phyloP scores from a whole-genome alignment of 2,797 vertebrate genomes.

The Carapus acus region DNA sequence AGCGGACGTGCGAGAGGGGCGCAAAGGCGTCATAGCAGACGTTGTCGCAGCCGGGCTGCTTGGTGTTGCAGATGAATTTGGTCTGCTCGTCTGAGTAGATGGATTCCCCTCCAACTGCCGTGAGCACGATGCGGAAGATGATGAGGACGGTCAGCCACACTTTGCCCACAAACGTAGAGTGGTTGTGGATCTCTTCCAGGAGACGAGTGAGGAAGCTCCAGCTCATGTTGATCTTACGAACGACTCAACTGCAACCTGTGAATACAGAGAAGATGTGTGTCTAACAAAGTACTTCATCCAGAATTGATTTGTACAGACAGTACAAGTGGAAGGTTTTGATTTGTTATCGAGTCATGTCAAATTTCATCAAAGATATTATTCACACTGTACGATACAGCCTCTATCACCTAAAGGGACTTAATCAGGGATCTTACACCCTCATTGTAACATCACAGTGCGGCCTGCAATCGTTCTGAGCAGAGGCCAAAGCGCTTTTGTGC shows the following conservation, averaged over 20 bases:
- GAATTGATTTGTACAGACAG: too few relatives aligned
- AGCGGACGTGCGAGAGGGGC: slow-evolving; percentile 92
- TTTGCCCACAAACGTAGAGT: slow-evolving; percentile 99
- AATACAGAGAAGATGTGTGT: slow-evolving; percentile 17
- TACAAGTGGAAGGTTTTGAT: too few relatives aligned
- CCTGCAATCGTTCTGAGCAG: slow-evolving; percentile 21
- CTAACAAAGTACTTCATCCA: not conserved
- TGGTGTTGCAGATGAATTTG: slow-evolving; percentile 97
- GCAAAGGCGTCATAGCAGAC: slow-evolving; percentile 97
- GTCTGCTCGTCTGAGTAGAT: slow-evolving; percentile 98
- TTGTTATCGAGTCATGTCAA: too few relatives aligned
- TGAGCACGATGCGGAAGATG: slow-evolving; percentile 96
- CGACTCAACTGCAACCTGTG: slow-evolving; percentile 81
- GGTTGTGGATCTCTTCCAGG: slow-evolving; percentile 99
- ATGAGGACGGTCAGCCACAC: slow-evolving; percentile 98
- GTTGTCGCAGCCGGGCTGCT: slow-evolving; percentile 97
- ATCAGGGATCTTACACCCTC: slow-evolving; percentile 28
- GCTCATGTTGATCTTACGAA: slow-evolving; percentile 94
- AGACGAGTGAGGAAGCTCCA: slow-evolving; percentile 99
- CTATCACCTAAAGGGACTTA: too few relatives aligned
- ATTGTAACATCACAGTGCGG: slow-evolving; percentile 18
- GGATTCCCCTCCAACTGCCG: slow-evolving; percentile 93
- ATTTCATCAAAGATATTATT: too few relatives aligned
- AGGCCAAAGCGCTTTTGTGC: slow-evolving; percentile 24
- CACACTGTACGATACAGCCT: too few relatives aligned